Conservation (phyloP, 2,888 invertebrate species). For the Craniophora ligustri region DNA sequence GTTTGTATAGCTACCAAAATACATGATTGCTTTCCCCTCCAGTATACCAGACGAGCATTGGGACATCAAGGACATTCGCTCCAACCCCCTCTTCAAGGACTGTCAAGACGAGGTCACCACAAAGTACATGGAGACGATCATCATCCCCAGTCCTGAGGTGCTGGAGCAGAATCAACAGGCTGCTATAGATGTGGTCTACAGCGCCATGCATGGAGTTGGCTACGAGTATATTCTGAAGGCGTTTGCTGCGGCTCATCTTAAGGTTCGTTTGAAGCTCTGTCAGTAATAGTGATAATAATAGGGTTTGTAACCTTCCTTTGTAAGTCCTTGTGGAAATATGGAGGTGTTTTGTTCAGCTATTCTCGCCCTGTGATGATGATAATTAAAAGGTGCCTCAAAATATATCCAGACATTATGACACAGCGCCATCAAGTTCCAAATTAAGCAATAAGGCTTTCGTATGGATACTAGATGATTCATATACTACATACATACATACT, state of each 20-base stretch:
- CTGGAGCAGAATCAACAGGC: slow-evolving; percentile 87
- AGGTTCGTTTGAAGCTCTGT: too few relatives aligned
- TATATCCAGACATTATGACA: too few relatives aligned
- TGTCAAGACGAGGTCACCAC: slow-evolving; percentile 91
- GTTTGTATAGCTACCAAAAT: not conserved
- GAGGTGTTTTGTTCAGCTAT: too few relatives aligned
- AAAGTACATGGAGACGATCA: slow-evolving; percentile 91
- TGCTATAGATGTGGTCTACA: slow-evolving; percentile 93
- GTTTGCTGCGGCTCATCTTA: slow-evolving; percentile 92
- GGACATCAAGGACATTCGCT: slow-evolving; percentile 90
- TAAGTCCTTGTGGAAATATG: too few relatives aligned
- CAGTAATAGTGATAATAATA: too few relatives aligned
- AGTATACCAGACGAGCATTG: slow-evolving; percentile 93
- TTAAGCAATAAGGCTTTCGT: too few relatives aligned
- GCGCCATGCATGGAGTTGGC: slow-evolving; percentile 99
- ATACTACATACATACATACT: too few relatives aligned
- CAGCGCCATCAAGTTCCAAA: too few relatives aligned
- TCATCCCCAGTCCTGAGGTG: slow-evolving; percentile 85
- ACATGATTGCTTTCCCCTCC: slow-evolving; percentile 23
- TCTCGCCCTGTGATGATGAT: too few relatives aligned
- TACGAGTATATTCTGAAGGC: slow-evolving; percentile 93
- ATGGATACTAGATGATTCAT: too few relatives aligned
- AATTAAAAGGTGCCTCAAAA: too few relatives aligned
- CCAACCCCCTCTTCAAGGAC: slow-evolving; percentile 89
- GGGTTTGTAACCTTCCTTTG: too few relatives aligned